phyloP scores from a whole-genome alignment of 2,888 invertebrate genomes.

The Erebia aethiops region DNA sequence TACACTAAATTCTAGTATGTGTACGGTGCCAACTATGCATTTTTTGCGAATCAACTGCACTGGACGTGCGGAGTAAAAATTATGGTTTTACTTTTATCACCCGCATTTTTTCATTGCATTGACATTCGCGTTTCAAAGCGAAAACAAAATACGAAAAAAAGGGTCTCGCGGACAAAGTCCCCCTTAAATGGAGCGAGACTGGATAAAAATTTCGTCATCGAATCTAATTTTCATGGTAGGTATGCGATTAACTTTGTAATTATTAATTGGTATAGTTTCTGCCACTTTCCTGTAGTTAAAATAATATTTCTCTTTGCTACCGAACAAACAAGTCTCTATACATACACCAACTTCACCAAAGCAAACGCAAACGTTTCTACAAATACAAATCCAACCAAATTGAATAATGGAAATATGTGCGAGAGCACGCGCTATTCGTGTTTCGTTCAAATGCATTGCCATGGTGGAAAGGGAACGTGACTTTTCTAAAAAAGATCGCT shows the following conservation, averaged over 20 bases:
- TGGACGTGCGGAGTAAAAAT: too few relatives aligned
- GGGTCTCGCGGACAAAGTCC: too few relatives aligned
- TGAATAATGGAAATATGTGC: slow-evolving; percentile 13
- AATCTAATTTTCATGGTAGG: background rate
- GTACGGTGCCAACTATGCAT: too few relatives aligned
- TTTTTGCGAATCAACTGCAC: too few relatives aligned
- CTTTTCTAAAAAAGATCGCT: background rate
- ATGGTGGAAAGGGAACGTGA: background rate
- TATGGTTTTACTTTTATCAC: too few relatives aligned
- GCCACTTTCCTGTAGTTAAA: background rate
- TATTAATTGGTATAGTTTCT: background rate
- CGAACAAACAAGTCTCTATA: background rate
- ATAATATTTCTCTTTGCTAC: background rate
- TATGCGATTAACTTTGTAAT: background rate
- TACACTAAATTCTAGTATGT: too few relatives aligned
- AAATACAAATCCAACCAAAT: slow-evolving; percentile 6
- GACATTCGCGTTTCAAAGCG: too few relatives aligned
- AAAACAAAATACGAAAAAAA: too few relatives aligned
- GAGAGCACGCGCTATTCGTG: slow-evolving; percentile 3
- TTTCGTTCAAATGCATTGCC: background rate
- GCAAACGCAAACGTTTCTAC: background rate
- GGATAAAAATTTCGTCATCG: background rate
- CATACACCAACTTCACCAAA: background rate
- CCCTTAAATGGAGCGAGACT: background rate
- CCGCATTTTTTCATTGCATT: too few relatives aligned